Conservation (phyloP, 2,888 invertebrate species). For the Hypercompe scribonia region DNA sequence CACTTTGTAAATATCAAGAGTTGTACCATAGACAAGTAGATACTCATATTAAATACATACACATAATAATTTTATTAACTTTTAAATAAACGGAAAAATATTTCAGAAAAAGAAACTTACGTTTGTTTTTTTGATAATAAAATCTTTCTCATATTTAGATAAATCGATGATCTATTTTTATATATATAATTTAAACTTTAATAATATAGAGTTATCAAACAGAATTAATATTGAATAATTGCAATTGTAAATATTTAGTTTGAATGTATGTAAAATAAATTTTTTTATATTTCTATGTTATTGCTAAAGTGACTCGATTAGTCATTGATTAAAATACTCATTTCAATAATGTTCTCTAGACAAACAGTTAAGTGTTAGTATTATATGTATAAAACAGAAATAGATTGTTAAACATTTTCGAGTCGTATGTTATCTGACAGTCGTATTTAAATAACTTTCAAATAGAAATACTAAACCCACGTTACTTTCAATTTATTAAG, state of each 20-base stretch:
- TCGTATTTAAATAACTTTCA: constrained; percentile 33
- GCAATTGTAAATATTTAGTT: no score
- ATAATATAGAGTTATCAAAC: no score
- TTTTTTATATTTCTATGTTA: no score
- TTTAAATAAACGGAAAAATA: neutral
- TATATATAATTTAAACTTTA: no score
- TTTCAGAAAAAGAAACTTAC: no score
- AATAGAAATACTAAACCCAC: constrained; percentile 40
- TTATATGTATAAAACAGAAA: neutral
- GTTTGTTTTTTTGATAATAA: no score
- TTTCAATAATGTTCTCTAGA: constrained; percentile 1
- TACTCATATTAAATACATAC: neutral
- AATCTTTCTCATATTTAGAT: no score
- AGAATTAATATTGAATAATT: no score
- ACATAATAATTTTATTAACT: neutral
- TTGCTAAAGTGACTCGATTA: neutral
- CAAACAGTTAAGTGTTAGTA: constrained; percentile 6
- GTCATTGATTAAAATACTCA: neutral
- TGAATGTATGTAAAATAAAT: no score
- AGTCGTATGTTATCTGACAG: constrained; percentile 34
- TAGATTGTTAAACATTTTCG: constrained; percentile 1
- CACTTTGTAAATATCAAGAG: neutral
- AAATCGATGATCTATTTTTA: no score
- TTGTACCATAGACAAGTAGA: neutral
- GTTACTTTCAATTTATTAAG: constrained; percentile 31